These are phyloP conservation scores for Bergia sp. DNA, from an alignment of 92 coral and sea anemone genomes.

Conservation along the genomic window DNA sequence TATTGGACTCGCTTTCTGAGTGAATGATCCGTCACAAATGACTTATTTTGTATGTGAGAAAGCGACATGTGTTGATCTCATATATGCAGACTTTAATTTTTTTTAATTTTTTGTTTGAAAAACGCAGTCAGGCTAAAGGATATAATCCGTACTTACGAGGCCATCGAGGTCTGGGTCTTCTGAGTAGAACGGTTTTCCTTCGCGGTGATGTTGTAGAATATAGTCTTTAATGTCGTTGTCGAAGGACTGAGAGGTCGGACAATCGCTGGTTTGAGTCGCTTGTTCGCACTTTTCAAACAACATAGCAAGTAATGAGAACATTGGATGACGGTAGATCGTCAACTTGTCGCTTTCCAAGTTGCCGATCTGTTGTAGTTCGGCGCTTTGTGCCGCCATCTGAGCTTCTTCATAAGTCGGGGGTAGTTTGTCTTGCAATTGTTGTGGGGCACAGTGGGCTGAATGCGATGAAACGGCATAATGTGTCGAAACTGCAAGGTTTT, in stretches of 20 bases:
- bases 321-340: conserved; percentile 95
- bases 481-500: conserved; percentile 68
- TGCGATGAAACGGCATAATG: conserved; percentile 67
- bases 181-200: conserved; percentile 91
- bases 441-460: conserved; percentile 51
- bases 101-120: neutral
- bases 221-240: conserved; percentile 95
- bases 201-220: conserved; percentile 88
- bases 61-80: conserved; percentile 4
- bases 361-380: conserved; percentile 65
- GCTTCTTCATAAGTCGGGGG: conserved; percentile 97
- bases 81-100: neutral
- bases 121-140: neutral
- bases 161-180: conserved; percentile 94
- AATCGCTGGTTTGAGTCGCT: conserved; percentile 94
- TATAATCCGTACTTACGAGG: conserved; percentile 70
- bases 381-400: conserved; percentile 85
- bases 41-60: conserved; percentile 38
- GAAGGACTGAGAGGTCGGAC: conserved; percentile 82
- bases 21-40: conserved; percentile 49
- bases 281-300: conserved; percentile 97
- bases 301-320: conserved; percentile 94
- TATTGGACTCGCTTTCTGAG: conserved; percentile 45
- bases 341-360: conserved; percentile 88
- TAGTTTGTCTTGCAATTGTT: conserved; percentile 82